Percentiles rank a stretch among this genome's conserved stretches.
phyloP scores from a whole-genome alignment of 2,797 vertebrate genomes.

The Kryptolebias ocellatus region DNA sequence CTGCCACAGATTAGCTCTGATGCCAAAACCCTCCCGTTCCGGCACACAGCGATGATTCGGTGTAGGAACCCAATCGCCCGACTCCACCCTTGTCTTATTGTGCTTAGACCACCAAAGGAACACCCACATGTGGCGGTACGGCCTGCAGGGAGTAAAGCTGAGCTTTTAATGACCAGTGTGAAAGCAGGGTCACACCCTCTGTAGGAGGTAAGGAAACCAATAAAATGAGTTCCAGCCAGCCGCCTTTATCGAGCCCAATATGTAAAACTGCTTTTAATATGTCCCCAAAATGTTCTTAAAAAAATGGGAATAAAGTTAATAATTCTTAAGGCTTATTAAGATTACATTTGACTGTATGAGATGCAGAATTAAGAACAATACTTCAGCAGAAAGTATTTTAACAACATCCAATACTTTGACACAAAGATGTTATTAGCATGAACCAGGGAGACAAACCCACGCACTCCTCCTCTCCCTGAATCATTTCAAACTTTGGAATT shows the following conservation, averaged over 20 bases:
- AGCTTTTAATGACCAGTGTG: constrained; percentile 74
- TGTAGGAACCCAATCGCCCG: constrained; percentile 58
- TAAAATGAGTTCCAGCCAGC: constrained; percentile 62
- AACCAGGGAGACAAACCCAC: constrained; percentile 25
- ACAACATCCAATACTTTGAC: constrained; percentile 32
- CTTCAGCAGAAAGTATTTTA: constrained; percentile 25
- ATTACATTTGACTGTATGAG: constrained; percentile 35
- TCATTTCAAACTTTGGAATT: constrained; percentile 13
- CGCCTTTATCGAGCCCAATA: constrained; percentile 41
- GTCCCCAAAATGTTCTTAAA: constrained; percentile 26
- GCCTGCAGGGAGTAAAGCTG: constrained; percentile 66
- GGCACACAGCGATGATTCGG: constrained; percentile 39
- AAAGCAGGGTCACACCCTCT: constrained; percentile 69
- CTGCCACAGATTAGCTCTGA: constrained; percentile 74
- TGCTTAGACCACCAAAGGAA: constrained; percentile 61
- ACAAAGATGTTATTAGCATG: constrained; percentile 13
- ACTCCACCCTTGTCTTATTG: constrained; percentile 56
- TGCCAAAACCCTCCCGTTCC: constrained; percentile 58
- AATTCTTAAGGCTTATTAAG: constrained; percentile 41
- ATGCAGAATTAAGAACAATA: constrained; percentile 42
- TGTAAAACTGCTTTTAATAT: constrained; percentile 24
- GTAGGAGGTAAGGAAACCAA: constrained; percentile 66
- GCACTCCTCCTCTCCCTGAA: not conserved
- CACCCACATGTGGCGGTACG: constrained; percentile 52
- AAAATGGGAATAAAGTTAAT: constrained; percentile 13